Evolutionary conservation across 1,140 invertebrate genomes (phyloP).

Genomic region (Pseudachorutes palmiensis): DNA sequence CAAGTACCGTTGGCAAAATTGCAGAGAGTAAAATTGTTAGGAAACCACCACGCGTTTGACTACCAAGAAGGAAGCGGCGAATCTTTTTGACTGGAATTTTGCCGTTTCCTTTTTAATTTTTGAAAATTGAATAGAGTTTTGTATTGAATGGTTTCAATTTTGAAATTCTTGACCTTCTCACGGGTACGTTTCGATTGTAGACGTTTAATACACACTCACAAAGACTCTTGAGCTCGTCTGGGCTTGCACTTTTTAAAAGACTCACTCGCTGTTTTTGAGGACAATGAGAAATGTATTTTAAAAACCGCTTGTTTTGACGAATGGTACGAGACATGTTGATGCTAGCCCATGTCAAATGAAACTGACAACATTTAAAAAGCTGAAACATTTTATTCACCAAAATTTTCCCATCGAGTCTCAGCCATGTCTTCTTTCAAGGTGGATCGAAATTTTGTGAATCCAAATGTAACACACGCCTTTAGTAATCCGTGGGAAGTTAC

Average conservation of each 20-base stretch:
- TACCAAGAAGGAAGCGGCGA: neutral
- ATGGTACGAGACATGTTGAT: neutral
- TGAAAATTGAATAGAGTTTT: neutral
- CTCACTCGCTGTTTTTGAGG: neutral
- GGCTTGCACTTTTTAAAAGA: neutral
- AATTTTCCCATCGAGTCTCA: neutral
- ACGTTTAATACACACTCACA: neutral
- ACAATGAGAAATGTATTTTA: neutral
- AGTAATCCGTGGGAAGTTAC: neutral
- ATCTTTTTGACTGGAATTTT: neutral
- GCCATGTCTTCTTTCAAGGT: neutral
- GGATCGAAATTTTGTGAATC: neutral
- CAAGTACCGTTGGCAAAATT: neutral
- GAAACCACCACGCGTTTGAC: neutral
- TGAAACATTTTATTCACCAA: too few relatives aligned
- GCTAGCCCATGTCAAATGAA: neutral
- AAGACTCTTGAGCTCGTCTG: neutral
- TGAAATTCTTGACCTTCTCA: neutral
- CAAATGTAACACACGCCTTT: neutral
- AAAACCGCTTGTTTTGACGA: neutral
- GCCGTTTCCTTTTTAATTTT: neutral
- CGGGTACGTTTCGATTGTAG: neutral
- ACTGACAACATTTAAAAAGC: neutral
- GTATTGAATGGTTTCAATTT: neutral
- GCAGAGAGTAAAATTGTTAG: neutral